Percentiles rank a stretch among this genome's conserved stretches.
phyloP scores from a whole-genome alignment of 2,797 vertebrate species.

The Microchirus variegatus region DNA sequence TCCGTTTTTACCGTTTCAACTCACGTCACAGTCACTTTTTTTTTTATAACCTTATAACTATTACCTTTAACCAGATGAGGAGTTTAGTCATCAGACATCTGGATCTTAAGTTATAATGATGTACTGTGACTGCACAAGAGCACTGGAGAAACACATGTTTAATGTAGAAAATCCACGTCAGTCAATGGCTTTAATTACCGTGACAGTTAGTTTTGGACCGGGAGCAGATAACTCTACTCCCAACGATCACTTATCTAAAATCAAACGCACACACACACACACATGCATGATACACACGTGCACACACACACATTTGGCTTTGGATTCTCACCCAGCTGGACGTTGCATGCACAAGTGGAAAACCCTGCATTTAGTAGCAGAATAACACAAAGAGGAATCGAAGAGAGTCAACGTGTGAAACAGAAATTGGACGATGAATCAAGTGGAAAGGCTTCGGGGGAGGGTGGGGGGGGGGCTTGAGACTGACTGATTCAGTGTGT shows the following conservation, averaged over 20 bases:
- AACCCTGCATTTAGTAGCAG: conserved; percentile 34
- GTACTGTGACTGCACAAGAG: background rate
- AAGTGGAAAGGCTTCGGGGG: no score
- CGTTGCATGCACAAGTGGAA: background rate
- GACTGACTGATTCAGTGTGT: conserved; percentile 38
- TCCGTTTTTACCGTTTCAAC: background rate
- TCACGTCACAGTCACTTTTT: conserved; percentile 7
- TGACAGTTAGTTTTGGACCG: background rate
- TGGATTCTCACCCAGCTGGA: background rate
- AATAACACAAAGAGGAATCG: conserved; percentile 48
- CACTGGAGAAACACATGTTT: background rate
- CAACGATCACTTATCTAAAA: background rate
- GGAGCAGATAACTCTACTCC: background rate
- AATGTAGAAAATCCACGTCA: no score
- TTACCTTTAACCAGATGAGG: conserved; percentile 1
- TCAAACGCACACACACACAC: background rate
- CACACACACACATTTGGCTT: background rate
- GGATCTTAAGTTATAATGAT: background rate
- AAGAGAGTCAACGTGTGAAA: conserved; percentile 47
- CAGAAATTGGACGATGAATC: conserved; percentile 44
- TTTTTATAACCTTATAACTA: background rate
- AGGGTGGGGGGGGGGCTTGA: conserved; percentile 24
- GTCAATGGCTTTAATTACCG: conserved; percentile 3
- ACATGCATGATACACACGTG: background rate
- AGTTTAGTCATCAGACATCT: conserved; percentile 2